phyloP scores from a whole-genome alignment of 2,113 vertebrate species.

The Epinephelus fuscoguttatus region DNA sequence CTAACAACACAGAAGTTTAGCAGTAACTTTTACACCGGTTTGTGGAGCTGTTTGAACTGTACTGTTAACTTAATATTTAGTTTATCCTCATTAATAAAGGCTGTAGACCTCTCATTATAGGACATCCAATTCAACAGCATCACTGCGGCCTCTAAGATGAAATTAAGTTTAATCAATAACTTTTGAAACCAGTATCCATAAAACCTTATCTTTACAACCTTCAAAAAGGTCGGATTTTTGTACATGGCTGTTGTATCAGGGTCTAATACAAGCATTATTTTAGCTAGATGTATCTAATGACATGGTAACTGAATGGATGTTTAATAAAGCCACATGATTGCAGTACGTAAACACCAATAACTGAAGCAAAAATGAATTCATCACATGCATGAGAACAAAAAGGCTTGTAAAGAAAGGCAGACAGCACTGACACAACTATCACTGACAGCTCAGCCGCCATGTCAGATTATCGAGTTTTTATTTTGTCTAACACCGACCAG shows the following conservation, averaged over 20 bases:
- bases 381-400: not conserved
- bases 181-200: not conserved
- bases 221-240: not conserved
- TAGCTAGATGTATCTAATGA: not conserved
- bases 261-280: not conserved
- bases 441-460: not conserved
- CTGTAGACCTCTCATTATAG: not conserved
- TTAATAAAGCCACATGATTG: not conserved
- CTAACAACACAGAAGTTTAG: too few relatives aligned
- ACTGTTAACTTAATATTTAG: not conserved
- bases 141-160: not conserved
- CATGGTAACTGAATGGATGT: not conserved
- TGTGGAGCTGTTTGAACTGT: not conserved
- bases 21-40: too few relatives aligned
- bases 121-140: not conserved
- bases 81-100: not conserved
- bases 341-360: not conserved
- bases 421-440: not conserved
- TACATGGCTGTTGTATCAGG: not conserved
- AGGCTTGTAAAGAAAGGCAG: fast-evolving
- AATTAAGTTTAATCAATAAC: not conserved
- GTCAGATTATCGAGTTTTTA: not conserved
- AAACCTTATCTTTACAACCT: not conserved
- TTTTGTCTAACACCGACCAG: not conserved
- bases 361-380: too few relatives aligned